phyloP scores from a whole-genome alignment of 2,888 invertebrate genomes.

The Lepidochrysops patricia region DNA sequence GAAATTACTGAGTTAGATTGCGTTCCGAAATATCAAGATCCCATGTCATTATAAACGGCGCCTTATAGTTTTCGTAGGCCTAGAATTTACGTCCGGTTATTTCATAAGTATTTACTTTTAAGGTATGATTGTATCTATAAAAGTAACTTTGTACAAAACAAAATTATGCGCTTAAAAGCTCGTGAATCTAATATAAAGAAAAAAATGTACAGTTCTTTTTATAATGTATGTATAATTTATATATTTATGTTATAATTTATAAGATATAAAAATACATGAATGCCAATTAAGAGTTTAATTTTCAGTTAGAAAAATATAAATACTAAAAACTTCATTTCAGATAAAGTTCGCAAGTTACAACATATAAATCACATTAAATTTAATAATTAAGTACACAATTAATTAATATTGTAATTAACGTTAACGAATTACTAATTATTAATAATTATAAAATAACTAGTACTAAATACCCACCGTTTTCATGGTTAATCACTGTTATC shows the following conservation, averaged over 20 bases:
- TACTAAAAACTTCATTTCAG: neutral
- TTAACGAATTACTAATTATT: neutral
- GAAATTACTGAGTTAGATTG: neutral
- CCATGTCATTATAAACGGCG: neutral
- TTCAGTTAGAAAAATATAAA: too few species aligned
- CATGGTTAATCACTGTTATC: conserved; percentile 35
- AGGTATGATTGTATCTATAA: neutral
- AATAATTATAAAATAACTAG: neutral
- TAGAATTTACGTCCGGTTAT: neutral
- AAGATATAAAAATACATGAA: too few species aligned
- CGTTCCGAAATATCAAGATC: neutral
- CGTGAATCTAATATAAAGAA: too few species aligned
- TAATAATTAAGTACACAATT: neutral
- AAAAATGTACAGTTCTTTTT: too few species aligned
- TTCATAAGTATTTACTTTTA: neutral
- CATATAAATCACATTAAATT: neutral
- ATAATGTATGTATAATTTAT: too few species aligned
- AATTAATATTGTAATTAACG: neutral
- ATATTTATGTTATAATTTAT: too few species aligned
- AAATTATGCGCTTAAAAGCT: neutral
- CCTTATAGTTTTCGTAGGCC: neutral
- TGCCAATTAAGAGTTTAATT: too few species aligned
- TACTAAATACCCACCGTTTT: conserved; percentile 43
- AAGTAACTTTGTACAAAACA: neutral
- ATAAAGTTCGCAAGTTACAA: too few species aligned